Evolutionary conservation across 2,888 invertebrate species (phyloP), one percentile per base, ranked within the genome.

Genomic region (Pasiphila rectangulata): DNA sequence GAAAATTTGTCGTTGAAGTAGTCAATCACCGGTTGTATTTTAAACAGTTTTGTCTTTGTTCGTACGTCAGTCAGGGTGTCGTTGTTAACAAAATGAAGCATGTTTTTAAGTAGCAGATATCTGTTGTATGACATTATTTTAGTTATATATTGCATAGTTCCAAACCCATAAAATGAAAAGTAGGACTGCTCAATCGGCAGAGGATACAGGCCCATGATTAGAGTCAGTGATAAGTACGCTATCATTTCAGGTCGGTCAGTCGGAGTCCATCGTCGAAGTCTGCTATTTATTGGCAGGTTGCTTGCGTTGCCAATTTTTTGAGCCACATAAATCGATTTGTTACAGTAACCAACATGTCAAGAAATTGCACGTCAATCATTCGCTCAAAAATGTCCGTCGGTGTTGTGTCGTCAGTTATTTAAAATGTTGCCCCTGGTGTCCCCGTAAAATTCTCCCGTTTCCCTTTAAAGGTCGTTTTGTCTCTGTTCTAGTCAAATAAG

Each of bases 71-170:
- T 19, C 32, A 19, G 19, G 4, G 39, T 38, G 5, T 54, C 7
- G 15, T 46, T 58, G 52, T 61, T 56, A 3, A 52, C 50, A 35
- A 64, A 63, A 45, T 63, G 54, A 0, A 46, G 20, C 16, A 61
- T 21, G 0, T 46, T 30, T 53, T 63, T 65, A 21, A 62, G 24
- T 23, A 62, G 7, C 0, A 55, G 5, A 19, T 44, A 63, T 7
- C 61, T 19, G 15, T 61, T 63, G 37, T 59, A 64, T 0, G 59
- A 48, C 59, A 66, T 64, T 4, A 63, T 59, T 29, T 37, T 40
- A 1, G 20, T 2, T 29, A 62, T 59, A 17, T 55, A 58, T 0
- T 47, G 53, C 57, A 59, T 54, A 3, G 58, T 59, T 1, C 57
- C 57, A 21, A 52, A 60, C 10, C 61, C 61, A 19, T 62, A 59